Base-by-base conservation (phyloP, 2,797 vertebrate species). In the Tympanoctomys barrerae region DNA sequence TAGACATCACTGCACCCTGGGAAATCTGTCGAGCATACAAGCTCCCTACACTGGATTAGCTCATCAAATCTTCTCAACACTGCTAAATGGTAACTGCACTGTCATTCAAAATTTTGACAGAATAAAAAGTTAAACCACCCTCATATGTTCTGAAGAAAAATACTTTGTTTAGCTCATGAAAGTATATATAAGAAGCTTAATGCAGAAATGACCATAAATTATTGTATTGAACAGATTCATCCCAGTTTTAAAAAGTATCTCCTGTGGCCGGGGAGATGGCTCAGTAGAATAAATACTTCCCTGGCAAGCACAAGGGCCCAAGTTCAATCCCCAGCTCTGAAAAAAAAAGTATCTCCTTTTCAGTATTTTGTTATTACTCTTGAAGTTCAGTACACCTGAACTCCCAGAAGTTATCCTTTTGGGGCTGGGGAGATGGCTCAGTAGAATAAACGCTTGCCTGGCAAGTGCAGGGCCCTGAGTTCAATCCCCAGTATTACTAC, bases 341-440 rank as follows among this genome's bases (percentile, higher is more conserved):
- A 54, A 13, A 13, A 54, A 79, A 70, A 91, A 94, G 1, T 39
- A 62, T 90, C 95, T 79, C 28, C 46, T 52, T 93, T 87, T 42
- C 36, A 71, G 49, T 10, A 24, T 13, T 36, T 33, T 10, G 8
- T 46, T 70, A 84, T 64, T 49, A 80, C 54, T 80, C 14, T 73
- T 2, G 10, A 64, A 49, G 42, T 73, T n/a, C 1, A 3, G n/a
- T 28, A 21, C 21, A 11, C 18, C 5, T 21, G 18, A n/a, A n/a
- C 33, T 11, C 16, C 10, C 57, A 62, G 22, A 4, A 36, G 19
- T 2, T 42, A 42, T 5, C 42, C 4, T 42, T 42, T 42, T 42
- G 42, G 42, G 42, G 42, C 42, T 42, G 42, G 42, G 42, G 42
- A 42, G 42, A 42, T 42, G 42, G 42, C 42, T 42, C 42, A 42